phyloP scores from a whole-genome alignment of 92 coral and sea anemone genomes.

The Nematostella vectensis region DNA sequence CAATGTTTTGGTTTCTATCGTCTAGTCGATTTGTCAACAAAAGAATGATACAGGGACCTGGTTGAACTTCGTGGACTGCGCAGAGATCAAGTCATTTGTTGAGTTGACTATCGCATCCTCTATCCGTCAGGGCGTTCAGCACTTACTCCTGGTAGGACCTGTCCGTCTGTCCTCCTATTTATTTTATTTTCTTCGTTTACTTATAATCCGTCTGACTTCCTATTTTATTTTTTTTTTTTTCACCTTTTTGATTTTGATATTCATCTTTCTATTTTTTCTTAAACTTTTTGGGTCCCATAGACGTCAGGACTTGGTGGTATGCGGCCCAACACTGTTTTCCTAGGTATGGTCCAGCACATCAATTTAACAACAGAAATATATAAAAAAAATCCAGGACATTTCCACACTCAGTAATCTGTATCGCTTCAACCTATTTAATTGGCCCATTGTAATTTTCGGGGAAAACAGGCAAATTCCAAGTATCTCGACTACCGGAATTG shows the following conservation, averaged over 20 bases:
- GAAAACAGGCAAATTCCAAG: too few relatives aligned
- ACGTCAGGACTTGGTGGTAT: slow-evolving; percentile 97
- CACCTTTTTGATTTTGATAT: not conserved
- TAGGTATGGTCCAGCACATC: slow-evolving; percentile 74
- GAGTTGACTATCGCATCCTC: slow-evolving; percentile 68
- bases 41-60: slow-evolving; percentile 50
- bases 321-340: slow-evolving; percentile 85
- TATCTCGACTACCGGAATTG: too few relatives aligned
- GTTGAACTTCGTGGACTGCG: slow-evolving; percentile 85
- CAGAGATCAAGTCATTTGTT: slow-evolving; percentile 94
- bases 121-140: slow-evolving; percentile 78
- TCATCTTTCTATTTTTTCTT: slow-evolving; percentile 2
- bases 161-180: too few relatives aligned
- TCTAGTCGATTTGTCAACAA: slow-evolving; percentile 48
- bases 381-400: too few relatives aligned
- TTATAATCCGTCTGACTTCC: not conserved
- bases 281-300: too few relatives aligned
- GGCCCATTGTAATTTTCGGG: too few relatives aligned
- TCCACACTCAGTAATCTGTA: too few relatives aligned
- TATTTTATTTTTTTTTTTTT: not conserved
- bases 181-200: not conserved
- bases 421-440: too few relatives aligned
- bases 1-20: not conserved
- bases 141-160: slow-evolving; percentile 71
- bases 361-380: too few relatives aligned